These are phyloP conservation scores for Yoshiicerus persimilis DNA, from an alignment of 1,140 invertebrate species.

Conservation along the genomic window DNA sequence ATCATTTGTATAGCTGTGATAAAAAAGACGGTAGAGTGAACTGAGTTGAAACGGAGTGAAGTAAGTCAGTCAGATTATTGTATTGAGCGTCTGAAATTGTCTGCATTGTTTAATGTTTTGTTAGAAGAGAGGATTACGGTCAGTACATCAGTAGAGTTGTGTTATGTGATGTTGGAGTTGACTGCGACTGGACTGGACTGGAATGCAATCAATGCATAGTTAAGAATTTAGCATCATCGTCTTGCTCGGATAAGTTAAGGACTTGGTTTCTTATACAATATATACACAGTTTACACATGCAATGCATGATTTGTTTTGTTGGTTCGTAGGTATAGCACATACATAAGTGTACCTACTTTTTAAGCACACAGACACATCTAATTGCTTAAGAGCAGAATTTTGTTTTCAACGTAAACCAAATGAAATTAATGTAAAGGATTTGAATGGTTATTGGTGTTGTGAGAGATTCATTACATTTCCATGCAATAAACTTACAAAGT, in stretches of 20 bases:
- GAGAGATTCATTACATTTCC: conserved; percentile 13
- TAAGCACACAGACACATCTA: not conserved
- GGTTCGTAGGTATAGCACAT: too few relatives aligned
- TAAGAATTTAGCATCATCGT: not conserved
- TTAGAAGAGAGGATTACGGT: not conserved
- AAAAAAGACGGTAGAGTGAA: not conserved
- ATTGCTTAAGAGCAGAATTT: not conserved
- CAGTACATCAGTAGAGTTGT: not conserved
- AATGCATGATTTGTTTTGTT: not conserved
- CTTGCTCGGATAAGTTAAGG: not conserved
- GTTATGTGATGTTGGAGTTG: not conserved
- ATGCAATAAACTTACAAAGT: conserved; percentile 15
- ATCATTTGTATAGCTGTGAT: not conserved
- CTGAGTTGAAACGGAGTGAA: not conserved
- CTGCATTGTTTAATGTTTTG: not conserved
- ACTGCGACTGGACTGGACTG: not conserved
- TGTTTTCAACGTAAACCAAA: not conserved
- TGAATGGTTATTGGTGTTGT: conserved; percentile 20
- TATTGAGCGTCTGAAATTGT: not conserved
- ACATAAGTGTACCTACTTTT: not conserved
- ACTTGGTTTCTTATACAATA: not conserved
- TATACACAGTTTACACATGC: not conserved
- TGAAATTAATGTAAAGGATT: not conserved
- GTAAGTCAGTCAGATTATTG: not conserved
- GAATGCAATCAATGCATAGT: not conserved